Evolutionary conservation across 1,140 invertebrate genomes (phyloP).

Genomic region (Pseudomyrmex sp.): DNA sequence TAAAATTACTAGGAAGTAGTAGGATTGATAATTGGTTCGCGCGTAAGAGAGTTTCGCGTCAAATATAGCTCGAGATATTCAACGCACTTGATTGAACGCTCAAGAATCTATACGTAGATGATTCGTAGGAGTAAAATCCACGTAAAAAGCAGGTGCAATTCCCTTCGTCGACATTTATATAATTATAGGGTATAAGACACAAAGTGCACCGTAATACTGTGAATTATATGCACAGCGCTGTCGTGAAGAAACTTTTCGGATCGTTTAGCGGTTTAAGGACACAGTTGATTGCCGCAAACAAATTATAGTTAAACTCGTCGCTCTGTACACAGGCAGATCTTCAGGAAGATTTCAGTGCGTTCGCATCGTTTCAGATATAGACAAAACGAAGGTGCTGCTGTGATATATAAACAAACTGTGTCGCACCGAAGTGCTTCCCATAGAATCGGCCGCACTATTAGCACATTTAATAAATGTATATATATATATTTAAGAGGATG

Average conservation of each 20-base stretch:
- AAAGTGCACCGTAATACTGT: conserved; percentile 21
- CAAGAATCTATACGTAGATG: neutral
- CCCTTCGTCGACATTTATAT: neutral
- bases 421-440: conserved; percentile 36
- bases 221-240: conserved; percentile 2
- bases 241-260: neutral
- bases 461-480: conserved; percentile 50
- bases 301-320: conserved; percentile 31
- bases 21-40: neutral
- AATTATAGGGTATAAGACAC: conserved; percentile 3
- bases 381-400: conserved; percentile 50
- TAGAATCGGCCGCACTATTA: conserved; percentile 18
- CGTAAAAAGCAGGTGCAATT: neutral
- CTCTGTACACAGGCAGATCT: neutral
- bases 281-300: neutral
- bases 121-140: conserved; percentile 9
- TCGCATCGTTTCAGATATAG: conserved; percentile 22
- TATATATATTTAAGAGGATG: conserved; percentile 29
- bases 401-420: conserved; percentile 45
- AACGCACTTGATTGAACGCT: conserved; percentile 22
- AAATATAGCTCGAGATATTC: neutral
- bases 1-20: neutral
- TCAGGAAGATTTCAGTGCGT: conserved; percentile 1
- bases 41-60: neutral
- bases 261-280: neutral